These are phyloP conservation scores for Lindbergichthys nudifrons DNA, from an alignment of 2,797 vertebrate species.

Conservation along the genomic window DNA sequence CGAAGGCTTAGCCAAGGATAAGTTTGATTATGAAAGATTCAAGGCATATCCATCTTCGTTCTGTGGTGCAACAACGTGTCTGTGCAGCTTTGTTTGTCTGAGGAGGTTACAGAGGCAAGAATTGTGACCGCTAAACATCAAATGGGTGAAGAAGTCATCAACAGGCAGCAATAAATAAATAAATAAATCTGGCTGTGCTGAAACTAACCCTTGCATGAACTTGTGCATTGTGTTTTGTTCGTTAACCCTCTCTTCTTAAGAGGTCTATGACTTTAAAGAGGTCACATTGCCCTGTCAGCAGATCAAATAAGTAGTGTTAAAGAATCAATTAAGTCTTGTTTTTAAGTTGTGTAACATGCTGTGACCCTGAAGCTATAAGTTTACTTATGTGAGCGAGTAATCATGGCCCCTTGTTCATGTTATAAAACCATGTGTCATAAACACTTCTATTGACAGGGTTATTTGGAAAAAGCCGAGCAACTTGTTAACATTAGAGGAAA, in stretches of 20 bases:
- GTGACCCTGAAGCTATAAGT: background rate
- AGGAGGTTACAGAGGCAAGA: slow-evolving; percentile 2
- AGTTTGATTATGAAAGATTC: slow-evolving; percentile 7
- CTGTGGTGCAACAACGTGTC: background rate
- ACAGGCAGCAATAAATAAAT: background rate
- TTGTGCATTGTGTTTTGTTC: slow-evolving; percentile 14
- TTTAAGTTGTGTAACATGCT: slow-evolving; percentile 11
- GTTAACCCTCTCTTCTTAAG: background rate
- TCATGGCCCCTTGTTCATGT: slow-evolving; percentile 14
- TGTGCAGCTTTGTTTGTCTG: background rate
- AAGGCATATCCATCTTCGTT: background rate
- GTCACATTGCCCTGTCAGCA: background rate
- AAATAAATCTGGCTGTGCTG: slow-evolving; percentile 1
- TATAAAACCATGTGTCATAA: slow-evolving; percentile 40
- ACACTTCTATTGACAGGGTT: slow-evolving; percentile 13
- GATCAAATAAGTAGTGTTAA: background rate
- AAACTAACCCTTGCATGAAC: background rate
- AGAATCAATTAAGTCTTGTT: slow-evolving; percentile 2
- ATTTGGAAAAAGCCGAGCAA: background rate
- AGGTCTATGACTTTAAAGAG: background rate
- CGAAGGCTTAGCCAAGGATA: slow-evolving; percentile 16
- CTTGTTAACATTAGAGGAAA: slow-evolving; percentile 28
- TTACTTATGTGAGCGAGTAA: background rate
- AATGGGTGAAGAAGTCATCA: background rate
- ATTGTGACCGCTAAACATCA: background rate